Evolutionary conservation across 2,113 vertebrate species (phyloP), one percentile per base, ranked within the genome.

Genomic region (Rhea americana): DNA sequence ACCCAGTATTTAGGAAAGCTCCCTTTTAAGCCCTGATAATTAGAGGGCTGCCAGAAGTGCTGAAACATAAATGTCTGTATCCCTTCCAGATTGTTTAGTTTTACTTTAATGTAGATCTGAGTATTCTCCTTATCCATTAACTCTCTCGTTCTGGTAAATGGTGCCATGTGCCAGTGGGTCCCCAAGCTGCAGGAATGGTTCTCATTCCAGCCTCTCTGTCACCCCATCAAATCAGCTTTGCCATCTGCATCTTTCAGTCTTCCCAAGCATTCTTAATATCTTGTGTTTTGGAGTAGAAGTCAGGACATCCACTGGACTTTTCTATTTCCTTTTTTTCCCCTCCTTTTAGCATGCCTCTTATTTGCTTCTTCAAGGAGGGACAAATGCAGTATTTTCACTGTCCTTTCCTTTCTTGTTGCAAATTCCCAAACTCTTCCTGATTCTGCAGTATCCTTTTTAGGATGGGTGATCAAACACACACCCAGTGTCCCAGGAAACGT

Each of bases 141-240:
- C 3, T 62, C 13, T 30, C 18, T 25, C n/a, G 13, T 62, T 51
- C 15, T 39, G 19, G 5, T 21, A 39, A 32, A 15, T 2, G 18
- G 8, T 62, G 7, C 48, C 25, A 45, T 85, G 18, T 47, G 71
- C 58, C 68, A 85, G 28, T 1, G 1, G 22, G 22, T 45, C 28
- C 63, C 43, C 4, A 45, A 77, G 11, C 8, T 30, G 13, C 20
- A 62, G 41, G 20, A 26, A 66, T 9, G 32, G n/a, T 77, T 62
- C 0, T 0, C 15, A 48, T 20, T 1, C 8, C 50, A 37, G 14
- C 3, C 35, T 77, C 41, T 56, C 7, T 3, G 10, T 61, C 15
- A 70, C 13, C 16, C 17, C 28, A 55, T 7, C 61, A 48, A 51
- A 25, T 72, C 37, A 35, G 14, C 39, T 80, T 77, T 71, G 41